phyloP scores from a whole-genome alignment of 2,888 invertebrate species.

The Campoletis raptor region DNA sequence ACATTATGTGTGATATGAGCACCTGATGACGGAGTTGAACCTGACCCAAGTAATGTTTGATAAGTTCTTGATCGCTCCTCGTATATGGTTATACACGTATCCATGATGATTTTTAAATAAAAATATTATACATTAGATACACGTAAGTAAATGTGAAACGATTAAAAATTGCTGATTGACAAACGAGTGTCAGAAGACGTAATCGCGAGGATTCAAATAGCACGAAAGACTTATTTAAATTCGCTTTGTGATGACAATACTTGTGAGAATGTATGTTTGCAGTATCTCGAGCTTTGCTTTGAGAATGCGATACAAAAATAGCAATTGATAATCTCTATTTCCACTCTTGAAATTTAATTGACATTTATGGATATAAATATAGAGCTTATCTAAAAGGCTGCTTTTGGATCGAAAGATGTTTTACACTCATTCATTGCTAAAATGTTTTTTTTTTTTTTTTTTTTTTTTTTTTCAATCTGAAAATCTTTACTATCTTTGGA shows the following conservation, averaged over 20 bases:
- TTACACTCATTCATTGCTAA: neutral
- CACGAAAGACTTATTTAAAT: constrained; percentile 23
- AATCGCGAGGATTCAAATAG: constrained; percentile 22
- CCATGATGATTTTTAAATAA: neutral
- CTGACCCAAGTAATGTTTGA: constrained; percentile 20
- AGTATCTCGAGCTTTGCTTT: constrained; percentile 12
- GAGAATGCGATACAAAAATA: constrained; percentile 37
- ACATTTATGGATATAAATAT: constrained; percentile 26
- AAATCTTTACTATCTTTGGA: neutral
- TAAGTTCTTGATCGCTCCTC: constrained; percentile 3
- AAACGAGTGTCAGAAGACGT: neutral
- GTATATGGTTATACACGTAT: neutral
- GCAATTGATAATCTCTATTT: constrained; percentile 59
- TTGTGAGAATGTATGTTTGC: neutral
- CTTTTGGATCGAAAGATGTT: constrained; percentile 16
- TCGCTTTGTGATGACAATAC: neutral
- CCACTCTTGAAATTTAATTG: constrained; percentile 46
- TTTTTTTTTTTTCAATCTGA: neutral
- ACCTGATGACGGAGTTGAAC: constrained; percentile 19
- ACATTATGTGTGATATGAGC: neutral
- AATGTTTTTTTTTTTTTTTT: too few relatives aligned
- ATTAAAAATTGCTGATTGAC: constrained; percentile 40
- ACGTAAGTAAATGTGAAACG: constrained; percentile 7
- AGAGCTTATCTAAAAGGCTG: constrained; percentile 6
- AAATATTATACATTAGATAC: neutral